A percentile compares a stretch with the other conserved stretches of the same genome.
Evolutionary conservation across 2,888 invertebrate genomes (phyloP).

Genomic region (Beris chalybata): DNA sequence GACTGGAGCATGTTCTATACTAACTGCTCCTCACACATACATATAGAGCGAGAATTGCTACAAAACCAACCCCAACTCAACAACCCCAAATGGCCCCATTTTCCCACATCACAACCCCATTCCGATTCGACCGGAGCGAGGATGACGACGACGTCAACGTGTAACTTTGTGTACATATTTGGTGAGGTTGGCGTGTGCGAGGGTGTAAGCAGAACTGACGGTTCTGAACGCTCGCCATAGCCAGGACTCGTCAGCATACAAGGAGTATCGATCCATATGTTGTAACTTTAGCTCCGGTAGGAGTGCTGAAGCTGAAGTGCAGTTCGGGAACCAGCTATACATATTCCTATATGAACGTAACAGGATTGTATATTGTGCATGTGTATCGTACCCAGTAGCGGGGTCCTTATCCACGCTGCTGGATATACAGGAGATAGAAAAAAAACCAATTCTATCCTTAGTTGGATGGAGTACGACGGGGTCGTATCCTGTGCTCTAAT

Average conservation of each 20-base stretch:
- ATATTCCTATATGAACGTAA: conserved; percentile 4
- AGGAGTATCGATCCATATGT: conserved; percentile 37
- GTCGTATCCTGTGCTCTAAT: too few relatives aligned
- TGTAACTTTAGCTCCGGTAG: conserved; percentile 20
- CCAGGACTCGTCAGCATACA: conserved; percentile 31
- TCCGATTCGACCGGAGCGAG: background rate
- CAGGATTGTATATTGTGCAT: background rate
- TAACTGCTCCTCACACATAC: too few relatives aligned
- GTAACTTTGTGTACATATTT: conserved; percentile 39
- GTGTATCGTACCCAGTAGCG: background rate
- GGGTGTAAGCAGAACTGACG: conserved; percentile 23
- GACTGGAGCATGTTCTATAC: too few relatives aligned
- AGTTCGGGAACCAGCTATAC: conserved; percentile 21
- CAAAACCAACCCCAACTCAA: too few relatives aligned
- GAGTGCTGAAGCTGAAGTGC: conserved; percentile 17
- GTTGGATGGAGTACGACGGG: too few relatives aligned
- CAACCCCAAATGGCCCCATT: too few relatives aligned
- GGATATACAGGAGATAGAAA: too few relatives aligned
- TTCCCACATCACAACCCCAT: too few relatives aligned
- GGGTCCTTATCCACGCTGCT: background rate
- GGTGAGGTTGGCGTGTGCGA: conserved; percentile 16
- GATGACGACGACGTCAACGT: conserved; percentile 19
- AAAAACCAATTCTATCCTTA: too few relatives aligned
- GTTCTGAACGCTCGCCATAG: conserved; percentile 5
- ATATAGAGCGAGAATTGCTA: too few relatives aligned